Base-by-base conservation (phyloP, 2,888 invertebrate genomes). In the Archaeoteleia sp. region DNA sequence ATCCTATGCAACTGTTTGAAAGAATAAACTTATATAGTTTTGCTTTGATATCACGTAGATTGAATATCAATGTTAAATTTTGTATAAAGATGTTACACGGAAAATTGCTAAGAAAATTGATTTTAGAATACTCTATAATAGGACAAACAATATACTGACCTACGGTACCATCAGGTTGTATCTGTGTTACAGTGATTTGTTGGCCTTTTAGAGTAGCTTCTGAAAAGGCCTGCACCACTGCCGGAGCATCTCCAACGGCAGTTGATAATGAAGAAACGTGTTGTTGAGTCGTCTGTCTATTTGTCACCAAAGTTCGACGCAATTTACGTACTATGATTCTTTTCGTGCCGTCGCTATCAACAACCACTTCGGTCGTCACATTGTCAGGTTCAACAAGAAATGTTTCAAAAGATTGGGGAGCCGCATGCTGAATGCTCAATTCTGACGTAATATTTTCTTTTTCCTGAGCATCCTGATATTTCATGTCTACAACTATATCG, bases 331-430 rank as follows among this genome's bases (percentile, higher is more conserved):
- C 91, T 55, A 94, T 92, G 43, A 94, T 93, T 72, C 93, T 88
- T 78, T 92, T 93, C 0, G 92, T 92, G 2, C 94, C 94, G 81
- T 94, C 94, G 10, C 93, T 90, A 76, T 93, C 93, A 0, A 91
- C 89, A 0, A 92, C 89, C 1, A 94, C 92, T 85, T 93, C 92
- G 0, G 94, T 94, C 0, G 92, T 93, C 1, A 93, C 92, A 80
- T 93, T 92, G 81, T 93, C 93, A 0, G 94, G 94, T 82, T 94
- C 93, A 0, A 92, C 90, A 81, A 94, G 90, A 2, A 93, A 88
- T 0, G 94, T 94, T 84, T 94, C 94, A 78, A 94, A 94, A 0
- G 93, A 89, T 74, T 93, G 92, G 0, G 93, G 92, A 20, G 90
- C 86, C 43, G 90, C 90, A 78, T 92, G 93, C 5, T 90, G 88